Evolutionary conservation across 2,113 vertebrate species (phyloP).

Genomic region (Paedocypris sp.): DNA sequence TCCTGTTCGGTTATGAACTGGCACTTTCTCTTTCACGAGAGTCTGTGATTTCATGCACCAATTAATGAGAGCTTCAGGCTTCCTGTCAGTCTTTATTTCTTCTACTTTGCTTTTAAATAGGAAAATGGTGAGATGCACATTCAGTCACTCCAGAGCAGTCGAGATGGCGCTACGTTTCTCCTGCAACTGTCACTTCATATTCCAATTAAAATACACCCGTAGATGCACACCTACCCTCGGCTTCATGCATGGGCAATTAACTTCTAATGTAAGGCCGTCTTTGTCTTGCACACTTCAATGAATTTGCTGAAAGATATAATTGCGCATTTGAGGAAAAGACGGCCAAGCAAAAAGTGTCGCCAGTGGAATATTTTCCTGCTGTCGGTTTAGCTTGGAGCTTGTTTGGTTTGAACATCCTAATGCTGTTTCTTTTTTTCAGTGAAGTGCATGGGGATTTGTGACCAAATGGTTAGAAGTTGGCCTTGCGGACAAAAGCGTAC

Average conservation of each 20-base stretch:
- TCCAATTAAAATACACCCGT: conserved; percentile 17
- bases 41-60: conserved; percentile 17
- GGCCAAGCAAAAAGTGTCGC: conserved; percentile 3
- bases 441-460: too few relatives aligned
- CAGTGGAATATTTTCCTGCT: conserved; percentile 5
- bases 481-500: too few relatives aligned
- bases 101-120: conserved; percentile 10
- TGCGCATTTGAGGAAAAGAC: conserved; percentile 3
- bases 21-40: conserved; percentile 1
- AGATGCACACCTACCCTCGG: background rate
- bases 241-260: conserved; percentile 16
- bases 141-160: background rate
- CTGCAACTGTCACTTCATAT: conserved; percentile 18
- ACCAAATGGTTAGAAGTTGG: too few relatives aligned
- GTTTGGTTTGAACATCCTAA: background rate
- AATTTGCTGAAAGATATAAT: conserved; percentile 19
- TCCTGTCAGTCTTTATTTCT: conserved; percentile 3
- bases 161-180: background rate
- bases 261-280: conserved; percentile 15
- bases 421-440: too few relatives aligned
- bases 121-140: background rate
- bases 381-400: conserved; percentile 4
- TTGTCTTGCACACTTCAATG: conserved; percentile 12
- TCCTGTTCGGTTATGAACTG: background rate
- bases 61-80: conserved; percentile 19